A percentile compares a stretch with the other conserved stretches of the same genome.
Conservation (phyloP, 1,140 invertebrate genomes). For the Sarcophaga bullata region DNA sequence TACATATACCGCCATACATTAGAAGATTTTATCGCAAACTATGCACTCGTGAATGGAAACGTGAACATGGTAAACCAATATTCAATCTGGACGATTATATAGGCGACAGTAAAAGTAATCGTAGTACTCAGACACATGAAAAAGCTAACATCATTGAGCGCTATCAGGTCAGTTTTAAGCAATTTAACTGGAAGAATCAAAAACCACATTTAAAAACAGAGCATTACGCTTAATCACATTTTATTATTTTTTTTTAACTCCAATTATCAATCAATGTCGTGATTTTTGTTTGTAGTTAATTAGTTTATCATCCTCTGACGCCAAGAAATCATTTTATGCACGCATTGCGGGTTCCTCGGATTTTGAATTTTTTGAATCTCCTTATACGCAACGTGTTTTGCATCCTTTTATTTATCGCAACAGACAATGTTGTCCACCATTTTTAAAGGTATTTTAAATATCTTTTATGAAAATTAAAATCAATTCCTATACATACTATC, state of each 20-base stretch:
- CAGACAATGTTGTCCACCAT: conserved; percentile 52
- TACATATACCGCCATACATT: conserved; percentile 62
- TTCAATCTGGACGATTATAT: conserved; percentile 70
- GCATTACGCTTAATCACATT: background rate
- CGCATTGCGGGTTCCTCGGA: conserved; percentile 52
- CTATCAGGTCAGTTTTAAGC: conserved; percentile 53
- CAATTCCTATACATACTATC: conserved; percentile 48
- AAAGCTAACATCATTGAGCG: conserved; percentile 65
- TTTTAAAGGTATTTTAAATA: conserved; percentile 53
- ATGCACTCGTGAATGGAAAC: conserved; percentile 71
- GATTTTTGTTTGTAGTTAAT: conserved; percentile 47
- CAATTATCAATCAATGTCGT: background rate
- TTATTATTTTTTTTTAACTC: background rate
- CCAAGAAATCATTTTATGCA: conserved; percentile 54
- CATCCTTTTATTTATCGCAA: conserved; percentile 64
- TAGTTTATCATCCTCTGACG: conserved; percentile 47
- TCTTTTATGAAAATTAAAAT: background rate
- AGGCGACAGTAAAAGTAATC: conserved; percentile 43
- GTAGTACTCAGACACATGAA: conserved; percentile 49
- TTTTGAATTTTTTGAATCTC: conserved; percentile 62
- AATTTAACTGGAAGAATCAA: background rate
- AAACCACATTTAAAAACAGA: background rate
- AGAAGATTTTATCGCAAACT: conserved; percentile 71
- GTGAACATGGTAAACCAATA: conserved; percentile 69
- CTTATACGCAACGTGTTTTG: conserved; percentile 58